Evolutionary conservation across 2,113 vertebrate species (phyloP).

Genomic region (Ammospiza caudacuta): DNA sequence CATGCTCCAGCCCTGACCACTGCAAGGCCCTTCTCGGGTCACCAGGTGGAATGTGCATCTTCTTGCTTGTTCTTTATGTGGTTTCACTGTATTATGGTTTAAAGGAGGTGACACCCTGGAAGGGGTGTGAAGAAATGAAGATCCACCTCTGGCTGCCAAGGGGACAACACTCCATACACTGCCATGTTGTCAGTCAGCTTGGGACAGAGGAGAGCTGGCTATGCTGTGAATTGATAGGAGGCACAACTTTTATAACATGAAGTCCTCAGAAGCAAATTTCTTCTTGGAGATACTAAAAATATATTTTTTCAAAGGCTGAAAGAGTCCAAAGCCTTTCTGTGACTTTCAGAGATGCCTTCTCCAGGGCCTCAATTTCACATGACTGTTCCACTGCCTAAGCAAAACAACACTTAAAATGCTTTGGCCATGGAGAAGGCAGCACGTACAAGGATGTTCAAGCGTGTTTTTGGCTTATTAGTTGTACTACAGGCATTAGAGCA

Average conservation of each 20-base stretch:
- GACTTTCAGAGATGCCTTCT: not conserved
- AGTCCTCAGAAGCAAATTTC: not conserved
- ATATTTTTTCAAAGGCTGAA: not conserved
- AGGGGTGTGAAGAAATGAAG: not conserved
- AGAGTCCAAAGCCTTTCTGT: not conserved
- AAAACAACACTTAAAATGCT: not conserved
- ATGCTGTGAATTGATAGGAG: not conserved
- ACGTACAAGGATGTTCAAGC: not conserved
- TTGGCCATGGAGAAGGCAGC: not conserved
- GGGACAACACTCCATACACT: not conserved
- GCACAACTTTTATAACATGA: not conserved
- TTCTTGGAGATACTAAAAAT: not conserved
- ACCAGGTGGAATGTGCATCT: not conserved
- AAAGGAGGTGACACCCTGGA: not conserved
- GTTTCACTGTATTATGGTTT: not conserved
- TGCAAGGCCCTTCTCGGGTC: not conserved
- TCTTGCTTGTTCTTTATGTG: not conserved
- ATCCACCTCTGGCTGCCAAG: not conserved
- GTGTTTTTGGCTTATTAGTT: conserved; percentile 35
- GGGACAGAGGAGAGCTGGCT: not conserved
- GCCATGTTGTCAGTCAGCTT: not conserved
- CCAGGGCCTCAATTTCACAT: not conserved
- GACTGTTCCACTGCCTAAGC: not conserved
- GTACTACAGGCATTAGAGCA: not conserved
- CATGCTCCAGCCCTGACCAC: not conserved